Conservation (phyloP, 1,140 invertebrate genomes). For the Potamilus streckersoni region DNA sequence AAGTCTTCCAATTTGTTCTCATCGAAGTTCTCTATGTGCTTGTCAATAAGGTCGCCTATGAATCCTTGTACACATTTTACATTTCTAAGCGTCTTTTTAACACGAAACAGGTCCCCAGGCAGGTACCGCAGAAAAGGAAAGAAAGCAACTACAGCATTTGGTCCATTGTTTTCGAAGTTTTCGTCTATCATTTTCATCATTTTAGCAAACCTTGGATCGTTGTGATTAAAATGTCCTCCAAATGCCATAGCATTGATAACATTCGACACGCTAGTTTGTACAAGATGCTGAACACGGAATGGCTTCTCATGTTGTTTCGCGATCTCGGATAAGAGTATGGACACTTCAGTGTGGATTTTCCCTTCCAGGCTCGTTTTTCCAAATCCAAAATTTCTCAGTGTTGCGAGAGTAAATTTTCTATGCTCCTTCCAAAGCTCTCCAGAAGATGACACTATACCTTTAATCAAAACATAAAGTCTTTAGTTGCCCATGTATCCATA, state of each 20-base stretch:
- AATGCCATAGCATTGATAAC: constrained; percentile 16
- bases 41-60: too few relatives aligned
- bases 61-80: too few relatives aligned
- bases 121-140: too few relatives aligned
- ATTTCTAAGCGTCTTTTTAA: too few relatives aligned
- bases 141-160: too few relatives aligned
- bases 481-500: too few relatives aligned
- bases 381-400: constrained; percentile 27
- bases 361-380: constrained; percentile 19
- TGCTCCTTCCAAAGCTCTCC: constrained; percentile 19
- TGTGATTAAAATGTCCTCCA: constrained; percentile 20
- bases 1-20: too few relatives aligned
- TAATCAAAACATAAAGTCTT: too few relatives aligned
- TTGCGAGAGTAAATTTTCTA: constrained; percentile 10
- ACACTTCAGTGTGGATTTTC: constrained; percentile 17
- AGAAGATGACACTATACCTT: constrained; percentile 12
- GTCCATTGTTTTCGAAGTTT: neutral
- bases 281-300: constrained; percentile 11
- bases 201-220: constrained; percentile 3
- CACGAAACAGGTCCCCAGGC: too few relatives aligned
- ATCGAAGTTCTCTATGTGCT: too few relatives aligned
- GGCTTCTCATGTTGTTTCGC: constrained; percentile 6
- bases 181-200: constrained; percentile 23
- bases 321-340: constrained; percentile 3
- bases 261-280: constrained; percentile 14